Conservation (phyloP, 2,113 vertebrate species). For the Rhadina sibilatrix region DNA sequence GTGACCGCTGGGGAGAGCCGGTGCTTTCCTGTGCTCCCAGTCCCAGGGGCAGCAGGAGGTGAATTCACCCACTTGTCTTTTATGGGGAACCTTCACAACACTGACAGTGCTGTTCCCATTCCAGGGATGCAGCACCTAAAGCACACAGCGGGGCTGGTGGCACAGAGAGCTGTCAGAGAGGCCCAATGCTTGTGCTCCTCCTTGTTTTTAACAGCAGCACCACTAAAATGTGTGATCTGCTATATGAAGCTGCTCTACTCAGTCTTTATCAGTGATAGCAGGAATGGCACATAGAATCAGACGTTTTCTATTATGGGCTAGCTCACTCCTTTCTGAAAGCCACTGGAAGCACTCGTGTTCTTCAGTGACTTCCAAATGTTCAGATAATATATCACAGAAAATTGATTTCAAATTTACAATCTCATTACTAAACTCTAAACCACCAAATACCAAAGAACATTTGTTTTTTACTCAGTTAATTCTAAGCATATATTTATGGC, state of each 20-base stretch:
- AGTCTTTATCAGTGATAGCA: background rate
- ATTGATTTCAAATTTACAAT: background rate
- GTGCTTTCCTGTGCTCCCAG: background rate
- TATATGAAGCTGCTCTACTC: background rate
- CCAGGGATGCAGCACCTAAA: background rate
- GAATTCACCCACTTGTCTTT: background rate
- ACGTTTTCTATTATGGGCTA: background rate
- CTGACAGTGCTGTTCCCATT: fast-evolving
- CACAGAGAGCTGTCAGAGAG: background rate
- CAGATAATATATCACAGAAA: background rate
- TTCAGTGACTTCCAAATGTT: background rate
- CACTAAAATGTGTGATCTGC: background rate
- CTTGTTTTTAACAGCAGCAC: background rate
- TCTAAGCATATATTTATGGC: background rate
- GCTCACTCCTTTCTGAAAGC: background rate
- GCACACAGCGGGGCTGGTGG: background rate
- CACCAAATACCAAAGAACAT: background rate
- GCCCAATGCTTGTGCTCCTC: background rate
- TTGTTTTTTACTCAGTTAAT: background rate
- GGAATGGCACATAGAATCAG: background rate
- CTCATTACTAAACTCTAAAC: background rate
- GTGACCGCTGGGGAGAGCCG: background rate
- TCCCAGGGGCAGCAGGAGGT: background rate
- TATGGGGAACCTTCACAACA: background rate
- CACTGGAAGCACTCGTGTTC: background rate